Base-by-base conservation (phyloP, 2,113 vertebrate genomes). In the Xerus inauris region DNA sequence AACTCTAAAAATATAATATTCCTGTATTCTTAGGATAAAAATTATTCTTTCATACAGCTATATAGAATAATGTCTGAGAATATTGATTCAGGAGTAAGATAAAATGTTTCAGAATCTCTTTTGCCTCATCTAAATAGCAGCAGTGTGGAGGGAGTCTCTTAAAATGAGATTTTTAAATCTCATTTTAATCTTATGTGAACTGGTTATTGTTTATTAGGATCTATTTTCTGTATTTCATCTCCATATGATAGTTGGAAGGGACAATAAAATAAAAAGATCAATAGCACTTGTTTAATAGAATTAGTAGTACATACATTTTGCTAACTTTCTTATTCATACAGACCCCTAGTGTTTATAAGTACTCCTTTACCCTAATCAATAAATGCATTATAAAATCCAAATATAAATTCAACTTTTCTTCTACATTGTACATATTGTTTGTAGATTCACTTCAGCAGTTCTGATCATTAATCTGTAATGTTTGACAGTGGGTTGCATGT, bases 391-490 rank as follows among this genome's bases (percentile, higher is more conserved):
- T 69, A 6, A 88, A 87, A 3, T 94, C 54, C 87, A 51, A 93
- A 91, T 7, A 93, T 73, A 90, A 54, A 84, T 92, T 96, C 42
- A 97, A 89, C 12, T 65, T 16, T 65, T 40, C 11, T 65, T 67
- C 57, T 94, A 64, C 8, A n/a, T 83, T 92, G n/a, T 86, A 80
- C 38, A 81, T 80, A 81, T 76, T 92, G 67, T 97, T 95, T 72
- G 35, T 88, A 94, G 35, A 91, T 97, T 98, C 26, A 87, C 42
- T 67, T 96, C 42, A 93, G 85, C 8, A 94, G 45, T 57, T 84
- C 3, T 91, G 32, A 94, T 97, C 8, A n/a, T 96, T 92, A 73
- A 20, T 95, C 72, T 38, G 26, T 57, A 85, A 88, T 26, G 1
- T 16, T 35, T 97, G 95, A 95, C 24, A 82, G n/a, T 86, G 38